Percentiles rank a stretch among this genome's conserved stretches.
Evolutionary conservation across 2,888 invertebrate genomes (phyloP).

Genomic region (Papilio gigon): DNA sequence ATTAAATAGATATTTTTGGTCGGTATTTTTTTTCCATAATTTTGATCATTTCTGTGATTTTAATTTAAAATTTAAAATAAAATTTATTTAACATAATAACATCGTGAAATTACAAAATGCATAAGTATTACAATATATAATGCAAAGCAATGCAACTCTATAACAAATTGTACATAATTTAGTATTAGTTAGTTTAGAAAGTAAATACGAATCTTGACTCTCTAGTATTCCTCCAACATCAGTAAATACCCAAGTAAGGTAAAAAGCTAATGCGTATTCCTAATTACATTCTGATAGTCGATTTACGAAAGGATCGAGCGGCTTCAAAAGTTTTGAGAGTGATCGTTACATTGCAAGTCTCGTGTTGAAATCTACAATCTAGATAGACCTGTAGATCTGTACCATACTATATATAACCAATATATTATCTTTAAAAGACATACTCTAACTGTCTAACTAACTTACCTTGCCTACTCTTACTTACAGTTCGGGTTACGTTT

Average conservation of each 20-base stretch:
- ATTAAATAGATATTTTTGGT: too few relatives aligned
- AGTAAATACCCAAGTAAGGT: slow-evolving; percentile 21
- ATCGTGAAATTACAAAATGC: neutral
- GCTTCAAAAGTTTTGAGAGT: slow-evolving; percentile 3
- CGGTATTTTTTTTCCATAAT: neutral
- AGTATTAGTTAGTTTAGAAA: too few relatives aligned
- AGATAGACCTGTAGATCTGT: neutral
- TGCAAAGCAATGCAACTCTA: slow-evolving; percentile 17
- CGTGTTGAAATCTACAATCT: slow-evolving; percentile 4
- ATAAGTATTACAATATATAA: slow-evolving; percentile 20
- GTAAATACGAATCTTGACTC: slow-evolving; percentile 35
- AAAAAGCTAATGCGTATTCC: slow-evolving; percentile 36
- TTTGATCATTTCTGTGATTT: too few relatives aligned
- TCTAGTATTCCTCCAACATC: slow-evolving; percentile 34
- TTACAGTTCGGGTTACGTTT: too few relatives aligned
- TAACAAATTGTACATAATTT: slow-evolving; percentile 20
- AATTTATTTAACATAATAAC: neutral
- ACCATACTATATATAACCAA: too few relatives aligned
- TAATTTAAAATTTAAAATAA: too few relatives aligned
- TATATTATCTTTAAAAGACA: too few relatives aligned
- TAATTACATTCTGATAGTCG: slow-evolving; percentile 35
- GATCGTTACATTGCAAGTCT: slow-evolving; percentile 3
- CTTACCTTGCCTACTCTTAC: too few relatives aligned
- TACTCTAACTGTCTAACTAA: neutral
- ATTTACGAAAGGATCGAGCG: slow-evolving; percentile 23